A percentile compares a stretch with the other conserved stretches of the same genome.
Conservation (phyloP, 2,113 vertebrate species). For the Illadopsis cleaveri region DNA sequence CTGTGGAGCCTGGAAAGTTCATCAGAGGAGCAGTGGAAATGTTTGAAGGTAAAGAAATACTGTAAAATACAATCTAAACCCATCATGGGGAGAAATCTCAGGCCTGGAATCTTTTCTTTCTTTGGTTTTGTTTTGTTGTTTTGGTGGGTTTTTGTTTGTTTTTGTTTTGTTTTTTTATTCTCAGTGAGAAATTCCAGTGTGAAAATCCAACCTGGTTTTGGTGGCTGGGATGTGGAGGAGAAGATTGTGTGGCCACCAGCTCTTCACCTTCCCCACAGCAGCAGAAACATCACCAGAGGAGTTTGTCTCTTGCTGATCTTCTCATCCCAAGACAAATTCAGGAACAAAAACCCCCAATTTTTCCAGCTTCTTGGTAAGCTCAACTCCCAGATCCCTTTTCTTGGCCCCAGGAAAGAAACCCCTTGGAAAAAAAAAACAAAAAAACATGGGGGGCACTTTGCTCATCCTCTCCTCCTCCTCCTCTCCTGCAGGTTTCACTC, state of each 20-base stretch:
- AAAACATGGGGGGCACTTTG: accelerated
- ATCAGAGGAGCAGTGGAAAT: not conserved
- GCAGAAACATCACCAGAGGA: accelerated
- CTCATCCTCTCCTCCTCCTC: not conserved
- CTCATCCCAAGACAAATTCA: not conserved
- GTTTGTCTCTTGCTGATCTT: not conserved
- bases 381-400: not conserved
- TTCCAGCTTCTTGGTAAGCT: not conserved
- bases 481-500: not conserved
- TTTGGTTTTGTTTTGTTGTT: not conserved
- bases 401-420: not conserved
- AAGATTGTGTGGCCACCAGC: not conserved
- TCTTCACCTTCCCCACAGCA: not conserved
- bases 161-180: accelerated
- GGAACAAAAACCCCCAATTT: accelerated
- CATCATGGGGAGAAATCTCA: not conserved
- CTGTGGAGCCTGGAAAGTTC: not conserved
- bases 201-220: not conserved
- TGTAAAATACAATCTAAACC: not conserved
- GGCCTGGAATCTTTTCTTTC: not conserved
- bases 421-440: too few species aligned
- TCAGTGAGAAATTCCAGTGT: not conserved
- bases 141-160: not conserved
- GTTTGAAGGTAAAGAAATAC: accelerated
- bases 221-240: not conserved